Evolutionary conservation across 2,888 invertebrate genomes (phyloP), one percentile per base, ranked within the genome.

Genomic region (Fragum sueziense): DNA sequence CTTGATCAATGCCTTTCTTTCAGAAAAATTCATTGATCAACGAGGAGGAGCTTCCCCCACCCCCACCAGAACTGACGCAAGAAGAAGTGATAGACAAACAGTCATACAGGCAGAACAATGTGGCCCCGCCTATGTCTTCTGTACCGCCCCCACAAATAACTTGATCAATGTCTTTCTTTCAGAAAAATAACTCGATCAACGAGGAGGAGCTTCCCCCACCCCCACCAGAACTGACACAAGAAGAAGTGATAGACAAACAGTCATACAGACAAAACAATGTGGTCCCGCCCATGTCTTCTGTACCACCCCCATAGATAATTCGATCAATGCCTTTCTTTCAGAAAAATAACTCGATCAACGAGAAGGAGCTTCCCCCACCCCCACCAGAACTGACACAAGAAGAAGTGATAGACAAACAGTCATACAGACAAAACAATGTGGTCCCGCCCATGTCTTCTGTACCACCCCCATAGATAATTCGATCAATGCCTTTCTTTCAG

Each of bases 171-270:
- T 57, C 57, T 57, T 54, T 68, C 11, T 71, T 80, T 17, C 59
- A 84, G 83, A 84, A 84, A 71, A 75, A 57, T 41, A 76, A 75
- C 41, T 41, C 79, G 9, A 74, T 87, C 25, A 79, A 84, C 51
- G 91, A 91, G 67, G 91, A 91, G 41, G 91, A 91, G 51, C 80
- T 90, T 22, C 91, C 91, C 27, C 91, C 90, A 25, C 91, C 91
- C 29, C 89, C 89, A 14, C 89, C 89, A 62, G 90, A 89, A 71
- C 77, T 89, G 57, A 84, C 88, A 33, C 85, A 86, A 27, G 87
- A 86, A 31, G 82, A 82, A 29, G 77, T 78, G 25, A 52, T 74
- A 52, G 67, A 76, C 68, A 74, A 74, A 70, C 67, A 57, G 37
- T 29, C 72, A 2, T 72, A 34, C 51, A 52, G 72, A 47, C 69